Percentiles rank a stretch among this genome's conserved stretches.
phyloP scores from a whole-genome alignment of 2,888 invertebrate genomes.

The Nephrotoma flavescens region DNA sequence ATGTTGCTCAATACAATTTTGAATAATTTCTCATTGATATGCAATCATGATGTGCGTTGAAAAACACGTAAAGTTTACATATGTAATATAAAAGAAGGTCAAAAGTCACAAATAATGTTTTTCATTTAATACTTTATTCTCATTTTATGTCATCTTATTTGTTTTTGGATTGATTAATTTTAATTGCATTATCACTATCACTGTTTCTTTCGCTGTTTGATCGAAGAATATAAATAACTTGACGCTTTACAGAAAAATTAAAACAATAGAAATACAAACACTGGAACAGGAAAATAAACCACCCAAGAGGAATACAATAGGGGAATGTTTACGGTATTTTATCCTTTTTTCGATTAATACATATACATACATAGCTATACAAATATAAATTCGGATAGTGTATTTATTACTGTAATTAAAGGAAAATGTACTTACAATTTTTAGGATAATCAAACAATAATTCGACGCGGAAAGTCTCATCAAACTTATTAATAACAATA shows the following conservation, averaged over 20 bases:
- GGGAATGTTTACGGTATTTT: not conserved
- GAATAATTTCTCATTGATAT: not conserved
- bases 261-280: not conserved
- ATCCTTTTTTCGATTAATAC: not conserved
- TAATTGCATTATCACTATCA: not conserved
- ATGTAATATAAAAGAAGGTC: not conserved
- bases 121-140: not conserved
- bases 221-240: not conserved
- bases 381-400: not conserved
- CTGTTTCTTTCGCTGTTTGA: not conserved
- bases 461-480: not conserved
- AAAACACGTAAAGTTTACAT: not conserved
- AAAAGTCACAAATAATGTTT: not conserved
- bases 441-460: not conserved
- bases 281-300: not conserved
- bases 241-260: not conserved
- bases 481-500: not conserved
- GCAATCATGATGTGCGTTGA: not conserved
- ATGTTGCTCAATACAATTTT: not conserved
- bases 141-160: not conserved
- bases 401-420: not conserved
- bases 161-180: not conserved
- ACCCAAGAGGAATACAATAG: not conserved
- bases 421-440: not conserved
- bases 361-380: too few species aligned